Evolutionary conservation across 2,888 invertebrate genomes (phyloP).

Genomic region (Rhagonycha fulva): DNA sequence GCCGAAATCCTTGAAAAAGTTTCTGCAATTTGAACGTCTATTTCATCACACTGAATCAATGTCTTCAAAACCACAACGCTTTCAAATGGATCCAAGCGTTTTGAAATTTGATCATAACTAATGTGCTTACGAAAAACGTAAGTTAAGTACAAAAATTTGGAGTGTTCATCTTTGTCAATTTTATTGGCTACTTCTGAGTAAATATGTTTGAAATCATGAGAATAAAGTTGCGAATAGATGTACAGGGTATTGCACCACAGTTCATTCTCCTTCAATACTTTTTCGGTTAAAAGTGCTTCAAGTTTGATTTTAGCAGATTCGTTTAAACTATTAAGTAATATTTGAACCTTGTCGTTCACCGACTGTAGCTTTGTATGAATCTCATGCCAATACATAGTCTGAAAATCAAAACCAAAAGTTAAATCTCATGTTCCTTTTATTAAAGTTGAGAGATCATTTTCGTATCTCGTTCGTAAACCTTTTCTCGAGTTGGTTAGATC

Average conservation of each 20-base stretch:
- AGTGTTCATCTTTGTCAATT: slow-evolving; percentile 19
- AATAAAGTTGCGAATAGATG: slow-evolving; percentile 36
- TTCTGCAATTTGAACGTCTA: slow-evolving; percentile 49
- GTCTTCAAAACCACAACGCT: slow-evolving; percentile 42
- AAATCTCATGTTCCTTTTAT: background rate
- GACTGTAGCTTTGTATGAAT: slow-evolving; percentile 40
- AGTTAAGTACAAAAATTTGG: slow-evolving; percentile 42
- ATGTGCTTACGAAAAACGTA: slow-evolving; percentile 45
- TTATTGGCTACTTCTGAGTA: slow-evolving; percentile 36
- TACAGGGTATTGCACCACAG: slow-evolving; percentile 44
- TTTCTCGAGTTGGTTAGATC: slow-evolving; percentile 3
- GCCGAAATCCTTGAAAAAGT: slow-evolving; percentile 42
- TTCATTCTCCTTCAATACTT: slow-evolving; percentile 36
- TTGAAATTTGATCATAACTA: slow-evolving; percentile 37
- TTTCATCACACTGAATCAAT: slow-evolving; percentile 43
- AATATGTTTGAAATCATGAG: slow-evolving; percentile 24
- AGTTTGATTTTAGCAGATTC: slow-evolving; percentile 38
- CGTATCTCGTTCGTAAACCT: too few relatives aligned
- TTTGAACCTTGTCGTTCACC: slow-evolving; percentile 43
- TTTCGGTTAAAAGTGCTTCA: slow-evolving; percentile 35
- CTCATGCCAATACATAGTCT: slow-evolving; percentile 50
- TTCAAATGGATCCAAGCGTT: slow-evolving; percentile 36
- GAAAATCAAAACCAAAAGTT: slow-evolving; percentile 31
- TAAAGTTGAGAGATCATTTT: too few relatives aligned
- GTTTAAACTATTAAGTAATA: slow-evolving; percentile 38